Base-by-base conservation (phyloP, 2,888 invertebrate genomes). In the Acleris cristana region DNA sequence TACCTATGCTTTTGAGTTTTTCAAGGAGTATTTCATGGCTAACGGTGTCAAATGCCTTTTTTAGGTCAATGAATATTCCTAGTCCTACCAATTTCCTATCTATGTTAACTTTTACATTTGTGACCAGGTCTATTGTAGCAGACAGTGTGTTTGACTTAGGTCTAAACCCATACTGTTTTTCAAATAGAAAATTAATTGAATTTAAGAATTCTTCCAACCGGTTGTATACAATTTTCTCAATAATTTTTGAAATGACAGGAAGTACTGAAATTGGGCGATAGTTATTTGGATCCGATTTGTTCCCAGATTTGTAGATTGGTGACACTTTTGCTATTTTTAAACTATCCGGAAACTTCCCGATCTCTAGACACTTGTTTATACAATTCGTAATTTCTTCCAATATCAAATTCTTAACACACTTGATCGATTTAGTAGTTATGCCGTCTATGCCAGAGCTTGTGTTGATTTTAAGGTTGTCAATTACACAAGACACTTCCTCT, bases 271-370 rank as follows among this genome's bases (percentile, higher is more conserved):
- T 21, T 21, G 67, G 67, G 2, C 67, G 57, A 45, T 67, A 67
- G 23, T 67, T 63, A 4, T 19, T 30, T 23, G 58, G 56, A 23
- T 44, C 19, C 34, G 18, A 49, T 58, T 61, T 57, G 2, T 30
- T 18, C 1, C 68, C 68, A n/a, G 44, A 45, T 44, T 68, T 64
- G 19, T 26, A 68, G n/a, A 68, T 49, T 2, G 63, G 68, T 5
- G 49, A 51, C 1, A 68, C 23, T 40, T 59, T 52, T 2, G 62
- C 49, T 7, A 53, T 62, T 16, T 67, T 67, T 10, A 67, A 54
- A 5, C 16, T 44, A n/a, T 21, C 21, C 3, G 66, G 66, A 53
- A 61, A 67, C 2, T 21, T 14, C 2, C 65, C 65, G 1, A 12
- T 14, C n/a, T 45, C 30, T 1, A 65, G 18, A 14, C 45, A 53